A percentile compares a stretch with the other conserved stretches of the same genome.
Conservation (phyloP, 2,113 vertebrate genomes). For the Gulo gulo region DNA sequence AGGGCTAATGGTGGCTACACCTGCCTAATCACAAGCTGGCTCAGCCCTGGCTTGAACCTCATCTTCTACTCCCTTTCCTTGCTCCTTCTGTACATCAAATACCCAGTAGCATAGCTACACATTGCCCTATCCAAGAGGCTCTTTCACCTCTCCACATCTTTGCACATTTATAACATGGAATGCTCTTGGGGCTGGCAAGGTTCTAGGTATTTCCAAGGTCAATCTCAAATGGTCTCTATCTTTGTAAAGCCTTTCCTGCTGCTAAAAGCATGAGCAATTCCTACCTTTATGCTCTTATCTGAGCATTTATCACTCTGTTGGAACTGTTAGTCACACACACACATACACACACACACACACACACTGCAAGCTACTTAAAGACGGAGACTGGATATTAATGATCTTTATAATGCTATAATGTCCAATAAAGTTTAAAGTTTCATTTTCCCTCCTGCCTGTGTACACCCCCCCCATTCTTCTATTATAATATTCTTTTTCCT, state of each 20-base stretch:
- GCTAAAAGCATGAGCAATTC: not conserved
- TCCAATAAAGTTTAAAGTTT: not conserved
- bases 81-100: not conserved
- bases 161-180: not conserved
- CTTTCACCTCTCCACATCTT: not conserved
- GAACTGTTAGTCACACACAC: not conserved
- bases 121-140: not conserved
- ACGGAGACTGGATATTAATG: not conserved
- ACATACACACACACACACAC: not conserved
- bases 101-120: not conserved
- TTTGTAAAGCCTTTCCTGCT: not conserved
- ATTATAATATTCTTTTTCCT: not conserved
- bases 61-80: not conserved
- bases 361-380: not conserved
- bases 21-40: not conserved
- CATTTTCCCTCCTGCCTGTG: not conserved
- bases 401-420: not conserved
- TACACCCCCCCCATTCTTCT: not conserved
- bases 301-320: not conserved
- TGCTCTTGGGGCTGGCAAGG: not conserved
- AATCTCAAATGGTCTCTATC: conserved; percentile 16
- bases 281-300: not conserved
- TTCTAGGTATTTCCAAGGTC: not conserved
- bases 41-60: not conserved
- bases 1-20: not conserved